phyloP scores from a whole-genome alignment of 2,113 vertebrate genomes.

The Astatotilapia flaviijosephi region DNA sequence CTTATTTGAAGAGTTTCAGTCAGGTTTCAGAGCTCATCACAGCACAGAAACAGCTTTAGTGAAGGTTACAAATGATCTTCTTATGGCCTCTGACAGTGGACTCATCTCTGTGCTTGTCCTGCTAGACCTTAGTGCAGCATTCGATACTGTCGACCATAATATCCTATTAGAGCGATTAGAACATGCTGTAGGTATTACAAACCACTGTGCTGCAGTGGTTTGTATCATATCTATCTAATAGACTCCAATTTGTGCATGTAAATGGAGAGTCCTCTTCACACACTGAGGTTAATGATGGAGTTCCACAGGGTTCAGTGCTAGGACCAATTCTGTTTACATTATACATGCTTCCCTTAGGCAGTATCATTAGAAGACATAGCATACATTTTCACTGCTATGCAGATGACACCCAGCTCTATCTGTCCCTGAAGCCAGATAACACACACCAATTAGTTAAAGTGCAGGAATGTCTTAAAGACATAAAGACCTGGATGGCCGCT shows the following conservation, averaged over 20 bases:
- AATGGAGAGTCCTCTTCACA: neutral
- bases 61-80: neutral
- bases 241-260: rapidly evolving
- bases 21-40: neutral
- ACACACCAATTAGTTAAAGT: too few relatives aligned
- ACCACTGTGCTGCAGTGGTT: rapidly evolving
- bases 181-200: neutral
- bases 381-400: rapidly evolving
- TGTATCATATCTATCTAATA: neutral
- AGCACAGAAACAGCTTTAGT: neutral
- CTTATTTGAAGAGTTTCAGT: neutral
- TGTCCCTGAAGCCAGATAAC: too few relatives aligned
- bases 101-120: neutral
- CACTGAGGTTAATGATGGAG: neutral
- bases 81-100: neutral
- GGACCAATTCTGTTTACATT: neutral
- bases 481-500: too few relatives aligned
- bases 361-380: neutral
- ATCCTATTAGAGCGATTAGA: neutral
- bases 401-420: too few relatives aligned
- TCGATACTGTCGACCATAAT: neutral
- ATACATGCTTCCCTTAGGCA: rapidly evolving
- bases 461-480: too few relatives aligned
- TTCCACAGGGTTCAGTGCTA: neutral
- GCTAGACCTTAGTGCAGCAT: rapidly evolving